Base-by-base conservation (phyloP, 2,888 invertebrate species). In the Therioaphis trifolii region DNA sequence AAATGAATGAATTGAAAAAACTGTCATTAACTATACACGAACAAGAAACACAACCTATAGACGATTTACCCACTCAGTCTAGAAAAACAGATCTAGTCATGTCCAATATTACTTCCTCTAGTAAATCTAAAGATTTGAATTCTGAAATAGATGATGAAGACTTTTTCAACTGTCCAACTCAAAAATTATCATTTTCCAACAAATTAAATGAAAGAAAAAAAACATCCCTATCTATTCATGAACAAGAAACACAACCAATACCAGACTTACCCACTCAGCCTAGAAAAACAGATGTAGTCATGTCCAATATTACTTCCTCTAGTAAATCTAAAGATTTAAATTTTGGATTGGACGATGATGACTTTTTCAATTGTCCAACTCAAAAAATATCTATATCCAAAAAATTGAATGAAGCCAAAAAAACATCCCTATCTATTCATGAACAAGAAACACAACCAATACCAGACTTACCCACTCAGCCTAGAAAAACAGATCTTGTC, bases 321-420 rank as follows among this genome's bases (percentile, higher is more conserved):
- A 40, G 5, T 69, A 5, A 21, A 0, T 15, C 18, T 4, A 12
- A n/a, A 29, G 18, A 29, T 29, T 15, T n/a, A 24, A 55, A 35
- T 40, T 21, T 15, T 9, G 29, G 29, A 49, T n/a, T 29, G 3
- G 29, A 76, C 5, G 27, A 66, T 77, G 66, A 78, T 0, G 63
- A 76, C 12, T 63, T 63, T n/a, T 79, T 79, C 9, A 43, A 46
- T 9, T 69, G 79, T 14, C 79, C 79, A n/a, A 79, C 79, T 14
- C 79, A 79, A 69, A 79, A 69, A 27, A 2, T 78, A 21, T 24
- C 46, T 12, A 21, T 46, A 29, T 2, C 29, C 7, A 63, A 63
- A 14, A 58, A 58, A 1, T 24, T 9, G 4, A 40, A 40, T 40
- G 11, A 7, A 5, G 18, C 4, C 9, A 0, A 14, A 58, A 75